Evolutionary conservation across 1,140 invertebrate species (phyloP).

Genomic region (Saccostrea echinata): DNA sequence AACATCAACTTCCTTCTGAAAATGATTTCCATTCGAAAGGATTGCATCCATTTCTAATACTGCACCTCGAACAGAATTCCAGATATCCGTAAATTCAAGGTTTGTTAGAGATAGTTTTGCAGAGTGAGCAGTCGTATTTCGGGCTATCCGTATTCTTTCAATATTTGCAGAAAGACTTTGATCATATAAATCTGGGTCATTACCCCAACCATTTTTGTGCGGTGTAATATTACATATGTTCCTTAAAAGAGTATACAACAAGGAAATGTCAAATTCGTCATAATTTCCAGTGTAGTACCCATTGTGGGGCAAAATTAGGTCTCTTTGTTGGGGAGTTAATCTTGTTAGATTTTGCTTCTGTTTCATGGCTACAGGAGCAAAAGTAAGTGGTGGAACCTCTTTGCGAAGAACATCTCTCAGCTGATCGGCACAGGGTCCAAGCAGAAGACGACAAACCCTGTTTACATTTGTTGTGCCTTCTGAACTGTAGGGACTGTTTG

Average conservation of each 20-base stretch:
- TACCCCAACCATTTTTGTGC: constrained; percentile 28
- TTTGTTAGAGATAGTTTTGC: background rate
- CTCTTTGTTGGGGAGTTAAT: background rate
- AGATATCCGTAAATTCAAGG: background rate
- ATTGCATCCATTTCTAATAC: background rate
- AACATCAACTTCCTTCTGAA: constrained; percentile 14
- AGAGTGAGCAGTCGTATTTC: constrained; percentile 11
- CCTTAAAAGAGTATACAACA: constrained; percentile 27
- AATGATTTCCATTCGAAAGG: background rate
- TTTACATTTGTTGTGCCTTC: constrained; percentile 10
- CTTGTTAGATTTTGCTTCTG: background rate
- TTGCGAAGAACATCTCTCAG: background rate
- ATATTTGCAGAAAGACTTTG: constrained; percentile 6
- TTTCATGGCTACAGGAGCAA: background rate
- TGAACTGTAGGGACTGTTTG: background rate
- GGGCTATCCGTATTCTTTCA: constrained; percentile 12
- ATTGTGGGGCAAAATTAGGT: background rate
- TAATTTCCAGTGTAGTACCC: background rate
- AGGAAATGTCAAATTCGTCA: constrained; percentile 9
- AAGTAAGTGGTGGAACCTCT: background rate
- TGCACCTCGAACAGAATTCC: background rate
- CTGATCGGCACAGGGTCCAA: background rate
- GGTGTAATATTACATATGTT: constrained; percentile 6
- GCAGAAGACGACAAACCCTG: background rate
- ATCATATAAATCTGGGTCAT: background rate